phyloP scores from a whole-genome alignment of 2,888 invertebrate genomes.

The Hydriomena furcata region DNA sequence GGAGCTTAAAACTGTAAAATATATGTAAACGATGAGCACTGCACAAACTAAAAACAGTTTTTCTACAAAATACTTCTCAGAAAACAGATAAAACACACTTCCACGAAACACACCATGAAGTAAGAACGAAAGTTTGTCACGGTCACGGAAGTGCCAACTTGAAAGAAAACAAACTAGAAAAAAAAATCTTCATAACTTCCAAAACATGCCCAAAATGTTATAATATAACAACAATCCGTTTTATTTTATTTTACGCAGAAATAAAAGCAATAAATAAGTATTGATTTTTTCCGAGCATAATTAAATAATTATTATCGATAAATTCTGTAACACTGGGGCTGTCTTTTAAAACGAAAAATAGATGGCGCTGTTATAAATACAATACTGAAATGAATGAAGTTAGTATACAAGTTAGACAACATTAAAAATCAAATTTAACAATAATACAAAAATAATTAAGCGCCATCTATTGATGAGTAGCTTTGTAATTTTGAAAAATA shows the following conservation, averaged over 20 bases:
- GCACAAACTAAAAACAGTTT: conserved; percentile 10
- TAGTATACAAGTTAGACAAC: not conserved
- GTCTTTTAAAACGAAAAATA: too few relatives aligned
- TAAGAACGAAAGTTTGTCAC: conserved; percentile 70
- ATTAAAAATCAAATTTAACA: not conserved
- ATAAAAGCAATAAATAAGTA: not conserved
- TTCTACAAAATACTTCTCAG: conserved; percentile 3
- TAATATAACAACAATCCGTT: too few relatives aligned
- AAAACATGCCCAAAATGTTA: not conserved
- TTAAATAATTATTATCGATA: too few relatives aligned
- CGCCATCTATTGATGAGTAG: conserved; percentile 4
- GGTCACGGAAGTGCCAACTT: conserved; percentile 51
- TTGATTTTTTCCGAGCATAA: too few relatives aligned
- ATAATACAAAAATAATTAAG: too few relatives aligned
- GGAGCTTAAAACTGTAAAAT: conserved; percentile 20
- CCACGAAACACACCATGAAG: conserved; percentile 56
- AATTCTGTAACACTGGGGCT: too few relatives aligned
- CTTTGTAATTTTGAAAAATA: not conserved
- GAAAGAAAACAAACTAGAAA: too few relatives aligned
- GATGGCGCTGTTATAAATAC: conserved; percentile 38
- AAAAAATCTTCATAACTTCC: too few relatives aligned
- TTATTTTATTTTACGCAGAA: too few relatives aligned
- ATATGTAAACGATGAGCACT: conserved; percentile 23
- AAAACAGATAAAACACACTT: conserved; percentile 50
- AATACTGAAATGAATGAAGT: not conserved